Evolutionary conservation across 2,888 invertebrate genomes (phyloP).

Genomic region (Andrena marginata): DNA sequence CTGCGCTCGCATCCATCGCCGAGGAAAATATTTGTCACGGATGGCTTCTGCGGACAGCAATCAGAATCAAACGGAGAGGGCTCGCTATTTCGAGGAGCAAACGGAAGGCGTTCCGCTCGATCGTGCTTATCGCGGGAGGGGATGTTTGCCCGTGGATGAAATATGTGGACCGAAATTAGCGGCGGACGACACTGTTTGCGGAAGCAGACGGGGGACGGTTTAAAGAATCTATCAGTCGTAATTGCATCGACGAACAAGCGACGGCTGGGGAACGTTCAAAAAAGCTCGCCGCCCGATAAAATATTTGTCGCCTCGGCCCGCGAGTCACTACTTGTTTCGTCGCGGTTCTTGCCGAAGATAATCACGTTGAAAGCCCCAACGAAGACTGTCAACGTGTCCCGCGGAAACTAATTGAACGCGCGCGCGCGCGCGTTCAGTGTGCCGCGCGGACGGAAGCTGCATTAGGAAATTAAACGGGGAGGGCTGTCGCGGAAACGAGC

Average conservation of each 20-base stretch:
- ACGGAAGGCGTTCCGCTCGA: not conserved
- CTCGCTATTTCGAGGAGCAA: not conserved
- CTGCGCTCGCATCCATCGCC: not conserved
- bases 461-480: constrained; percentile 7
- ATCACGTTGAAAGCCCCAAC: constrained; percentile 13
- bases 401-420: not conserved
- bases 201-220: constrained; percentile 11
- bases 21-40: not conserved
- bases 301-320: not conserved
- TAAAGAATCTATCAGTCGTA: constrained; percentile 14
- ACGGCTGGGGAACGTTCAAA: constrained; percentile 7
- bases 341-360: constrained; percentile 1
- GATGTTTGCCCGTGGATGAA: constrained; percentile 28
- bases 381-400: not conserved
- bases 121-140: not conserved
- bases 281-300: constrained; percentile 11
- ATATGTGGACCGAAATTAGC: constrained; percentile 44
- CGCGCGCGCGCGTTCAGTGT: not conserved
- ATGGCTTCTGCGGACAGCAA: not conserved
- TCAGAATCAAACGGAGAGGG: not conserved
- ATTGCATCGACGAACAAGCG: not conserved
- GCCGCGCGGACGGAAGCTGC: not conserved
- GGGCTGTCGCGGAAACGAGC: not conserved
- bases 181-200: constrained; percentile 10
- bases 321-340: not conserved